phyloP scores from a whole-genome alignment of 1,140 invertebrate species.

The Coelopa frigida region DNA sequence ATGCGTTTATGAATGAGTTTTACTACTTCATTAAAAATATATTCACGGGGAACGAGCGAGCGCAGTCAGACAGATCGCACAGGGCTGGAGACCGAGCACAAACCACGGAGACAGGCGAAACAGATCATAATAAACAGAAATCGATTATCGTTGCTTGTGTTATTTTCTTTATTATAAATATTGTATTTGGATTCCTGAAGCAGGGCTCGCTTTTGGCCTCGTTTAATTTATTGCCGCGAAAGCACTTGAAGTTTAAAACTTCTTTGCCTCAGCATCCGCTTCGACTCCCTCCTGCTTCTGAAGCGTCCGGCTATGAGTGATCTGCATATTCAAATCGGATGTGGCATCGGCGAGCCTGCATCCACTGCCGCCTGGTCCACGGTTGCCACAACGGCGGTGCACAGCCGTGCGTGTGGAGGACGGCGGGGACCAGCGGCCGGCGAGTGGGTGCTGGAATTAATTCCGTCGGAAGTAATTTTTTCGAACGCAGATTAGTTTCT shows the following conservation, averaged over 20 bases:
- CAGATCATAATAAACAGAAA: constrained; percentile 42
- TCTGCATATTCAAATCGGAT: constrained; percentile 10
- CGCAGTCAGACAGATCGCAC: constrained; percentile 14
- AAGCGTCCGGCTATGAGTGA: too few relatives aligned
- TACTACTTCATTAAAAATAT: constrained; percentile 44
- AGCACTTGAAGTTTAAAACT: too few relatives aligned
- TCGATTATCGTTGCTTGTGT: constrained; percentile 40
- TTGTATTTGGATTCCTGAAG: constrained; percentile 23
- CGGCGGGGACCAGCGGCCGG: not conserved
- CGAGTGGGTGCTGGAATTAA: constrained; percentile 14
- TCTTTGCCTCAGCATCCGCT: too few relatives aligned
- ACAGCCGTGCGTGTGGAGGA: not conserved
- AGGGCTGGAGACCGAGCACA: constrained; percentile 1
- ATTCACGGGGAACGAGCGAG: constrained; percentile 12
- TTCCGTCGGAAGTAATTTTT: constrained; percentile 12
- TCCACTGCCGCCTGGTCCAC: constrained; percentile 1
- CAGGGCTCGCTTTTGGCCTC: constrained; percentile 32
- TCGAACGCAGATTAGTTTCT: constrained; percentile 7
- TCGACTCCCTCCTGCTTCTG: too few relatives aligned
- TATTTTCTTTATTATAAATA: constrained; percentile 37
- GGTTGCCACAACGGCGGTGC: not conserved
- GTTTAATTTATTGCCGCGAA: constrained; percentile 40
- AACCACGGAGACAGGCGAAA: not conserved
- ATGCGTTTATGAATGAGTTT: constrained; percentile 44
- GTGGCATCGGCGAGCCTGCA: constrained; percentile 6